Evolutionary conservation across 64 coral and sea anemone species (phyloP).

Genomic region (Pachyseris speciosa): DNA sequence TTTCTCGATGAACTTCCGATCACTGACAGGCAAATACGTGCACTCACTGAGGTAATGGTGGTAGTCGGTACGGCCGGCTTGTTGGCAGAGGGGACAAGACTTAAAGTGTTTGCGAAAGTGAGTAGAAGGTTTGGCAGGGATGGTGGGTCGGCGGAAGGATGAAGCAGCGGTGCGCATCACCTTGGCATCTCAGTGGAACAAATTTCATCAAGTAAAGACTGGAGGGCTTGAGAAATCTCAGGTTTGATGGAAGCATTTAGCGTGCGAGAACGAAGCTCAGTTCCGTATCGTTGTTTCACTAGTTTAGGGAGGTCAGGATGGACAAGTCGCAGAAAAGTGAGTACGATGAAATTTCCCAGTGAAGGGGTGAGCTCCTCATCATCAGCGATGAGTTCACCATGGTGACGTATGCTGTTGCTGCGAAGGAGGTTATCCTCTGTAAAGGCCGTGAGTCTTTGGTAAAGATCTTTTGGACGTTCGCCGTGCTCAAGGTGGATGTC

Average conservation of each 20-base stretch:
- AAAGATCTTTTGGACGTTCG: constrained; percentile 42
- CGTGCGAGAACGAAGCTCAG: neutral
- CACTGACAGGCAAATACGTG: constrained; percentile 35
- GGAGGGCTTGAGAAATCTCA: neutral
- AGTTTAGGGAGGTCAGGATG: neutral
- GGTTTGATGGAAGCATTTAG: constrained; percentile 1
- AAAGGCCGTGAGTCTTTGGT: neutral
- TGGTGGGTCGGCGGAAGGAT: neutral
- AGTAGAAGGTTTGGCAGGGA: neutral
- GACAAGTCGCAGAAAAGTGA: neutral
- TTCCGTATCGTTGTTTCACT: neutral
- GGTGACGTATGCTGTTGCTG: too few relatives aligned
- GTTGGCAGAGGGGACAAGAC: constrained; percentile 41
- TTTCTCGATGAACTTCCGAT: constrained; percentile 51
- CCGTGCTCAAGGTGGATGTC: constrained; percentile 10
- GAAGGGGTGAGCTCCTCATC: neutral
- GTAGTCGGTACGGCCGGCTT: constrained; percentile 40
- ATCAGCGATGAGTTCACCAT: too few relatives aligned
- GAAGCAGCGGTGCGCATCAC: neutral
- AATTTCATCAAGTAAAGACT: constrained; percentile 44
- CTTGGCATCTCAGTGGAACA: neutral
- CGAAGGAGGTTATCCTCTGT: neutral
- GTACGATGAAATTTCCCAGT: neutral
- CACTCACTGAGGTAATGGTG: constrained; percentile 52
- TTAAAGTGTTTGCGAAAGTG: neutral